Evolutionary conservation across 2,888 invertebrate species (phyloP).

Genomic region (Pristionchus arcanus): DNA sequence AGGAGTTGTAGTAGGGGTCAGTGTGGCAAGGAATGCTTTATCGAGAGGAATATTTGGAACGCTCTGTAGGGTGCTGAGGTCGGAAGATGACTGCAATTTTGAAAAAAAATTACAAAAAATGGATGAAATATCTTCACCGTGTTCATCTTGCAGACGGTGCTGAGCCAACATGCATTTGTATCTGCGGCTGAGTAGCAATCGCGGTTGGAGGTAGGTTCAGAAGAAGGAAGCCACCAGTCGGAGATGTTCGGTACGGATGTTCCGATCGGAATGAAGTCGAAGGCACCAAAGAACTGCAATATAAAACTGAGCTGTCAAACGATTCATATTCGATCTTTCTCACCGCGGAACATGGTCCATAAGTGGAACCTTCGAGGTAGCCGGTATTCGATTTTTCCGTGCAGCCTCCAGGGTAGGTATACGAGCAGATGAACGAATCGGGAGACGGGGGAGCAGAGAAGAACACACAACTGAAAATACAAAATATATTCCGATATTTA

Average conservation of each 20-base stretch:
- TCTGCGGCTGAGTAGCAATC: background rate
- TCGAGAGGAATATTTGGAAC: background rate
- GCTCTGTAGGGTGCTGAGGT: background rate
- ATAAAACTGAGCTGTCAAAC: background rate
- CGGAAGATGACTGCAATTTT: background rate
- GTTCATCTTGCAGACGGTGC: background rate
- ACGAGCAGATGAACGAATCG: background rate
- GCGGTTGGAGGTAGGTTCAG: background rate
- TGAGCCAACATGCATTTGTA: background rate
- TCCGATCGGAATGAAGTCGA: slow-evolving; percentile 11
- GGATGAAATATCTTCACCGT: background rate
- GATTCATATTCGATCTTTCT: background rate
- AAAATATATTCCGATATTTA: background rate
- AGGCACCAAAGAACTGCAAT: background rate
- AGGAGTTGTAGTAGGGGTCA: background rate
- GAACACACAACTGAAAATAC: background rate
- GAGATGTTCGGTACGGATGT: background rate
- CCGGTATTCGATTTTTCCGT: background rate
- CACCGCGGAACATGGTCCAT: too few relatives aligned
- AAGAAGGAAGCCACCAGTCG: background rate
- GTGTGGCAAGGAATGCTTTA: background rate
- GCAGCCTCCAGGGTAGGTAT: background rate
- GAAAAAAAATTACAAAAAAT: too few relatives aligned
- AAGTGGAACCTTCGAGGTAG: background rate
- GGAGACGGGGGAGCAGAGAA: background rate